These are phyloP conservation scores for Meganola albula DNA, from an alignment of 2,888 invertebrate species.

Conservation along the genomic window DNA sequence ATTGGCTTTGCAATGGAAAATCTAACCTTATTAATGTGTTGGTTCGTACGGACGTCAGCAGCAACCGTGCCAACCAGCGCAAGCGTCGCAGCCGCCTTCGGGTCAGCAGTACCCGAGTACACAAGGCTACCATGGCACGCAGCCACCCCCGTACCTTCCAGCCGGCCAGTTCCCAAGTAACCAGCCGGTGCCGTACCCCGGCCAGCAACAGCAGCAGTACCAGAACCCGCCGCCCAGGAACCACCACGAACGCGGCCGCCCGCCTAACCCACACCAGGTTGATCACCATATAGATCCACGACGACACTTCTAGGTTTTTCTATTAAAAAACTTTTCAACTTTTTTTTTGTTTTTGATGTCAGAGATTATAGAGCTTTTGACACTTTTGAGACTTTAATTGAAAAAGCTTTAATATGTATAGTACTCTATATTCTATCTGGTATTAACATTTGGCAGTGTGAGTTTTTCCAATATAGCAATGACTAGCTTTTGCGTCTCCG, in stretches of 20 bases:
- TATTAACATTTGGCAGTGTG: no score
- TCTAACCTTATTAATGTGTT: conserved; percentile 79
- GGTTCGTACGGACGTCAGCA: conserved; percentile 79
- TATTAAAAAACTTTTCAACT: neutral
- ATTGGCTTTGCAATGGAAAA: conserved; percentile 73
- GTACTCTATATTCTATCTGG: no score
- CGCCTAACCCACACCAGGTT: conserved; percentile 72
- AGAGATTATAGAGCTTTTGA: neutral
- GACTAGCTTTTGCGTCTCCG: no score
- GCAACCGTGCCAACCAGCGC: conserved; percentile 76
- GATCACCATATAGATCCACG: conserved; percentile 13
- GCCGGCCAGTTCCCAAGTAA: conserved; percentile 73
- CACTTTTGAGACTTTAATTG: no score
- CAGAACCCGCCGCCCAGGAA: conserved; percentile 73
- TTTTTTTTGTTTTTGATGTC: neutral
- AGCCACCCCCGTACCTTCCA: conserved; percentile 73
- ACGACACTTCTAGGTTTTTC: neutral
- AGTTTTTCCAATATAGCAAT: no score
- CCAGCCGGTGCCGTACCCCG: conserved; percentile 58
- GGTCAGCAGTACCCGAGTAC: conserved; percentile 73
- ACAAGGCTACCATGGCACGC: conserved; percentile 76
- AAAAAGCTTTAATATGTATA: no score
- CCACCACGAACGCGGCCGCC: conserved; percentile 74
- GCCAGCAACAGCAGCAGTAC: conserved; percentile 61
- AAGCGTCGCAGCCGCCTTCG: conserved; percentile 74